A percentile compares a stretch with the other conserved stretches of the same genome.
These are phyloP conservation scores for Tetraodon nigroviridis DNA, from an alignment of 2,113 vertebrate species.

Conservation along the genomic window DNA sequence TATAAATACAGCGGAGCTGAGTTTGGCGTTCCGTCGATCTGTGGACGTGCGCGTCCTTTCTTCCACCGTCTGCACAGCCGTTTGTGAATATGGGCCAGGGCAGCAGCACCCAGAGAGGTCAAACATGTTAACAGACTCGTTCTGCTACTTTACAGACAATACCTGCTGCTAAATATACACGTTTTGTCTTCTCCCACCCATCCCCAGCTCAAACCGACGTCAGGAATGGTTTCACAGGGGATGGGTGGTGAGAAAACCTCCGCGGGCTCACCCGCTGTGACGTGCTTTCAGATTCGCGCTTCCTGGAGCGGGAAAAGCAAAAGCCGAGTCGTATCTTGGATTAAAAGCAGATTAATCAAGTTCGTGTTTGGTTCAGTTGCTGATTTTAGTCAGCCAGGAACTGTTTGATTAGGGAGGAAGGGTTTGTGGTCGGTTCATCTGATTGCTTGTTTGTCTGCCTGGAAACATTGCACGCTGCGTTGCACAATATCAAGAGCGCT, in stretches of 20 bases:
- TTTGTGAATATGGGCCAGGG: conserved; percentile 33
- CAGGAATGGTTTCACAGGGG: conserved; percentile 25
- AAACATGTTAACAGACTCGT: conserved; percentile 67
- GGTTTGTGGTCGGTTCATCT: conserved; percentile 2
- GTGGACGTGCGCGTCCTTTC: neutral
- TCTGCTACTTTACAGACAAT: conserved; percentile 58
- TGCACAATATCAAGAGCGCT: conserved; percentile 10
- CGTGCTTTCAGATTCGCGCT: conserved; percentile 32
- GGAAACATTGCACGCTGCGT: neutral
- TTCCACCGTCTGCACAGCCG: neutral
- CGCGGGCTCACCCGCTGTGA: conserved; percentile 24
- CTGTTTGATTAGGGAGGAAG: conserved; percentile 5
- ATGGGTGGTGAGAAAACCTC: conserved; percentile 28
- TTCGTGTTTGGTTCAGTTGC: conserved; percentile 4
- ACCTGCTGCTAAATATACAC: conserved; percentile 34
- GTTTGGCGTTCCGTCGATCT: conserved; percentile 2
- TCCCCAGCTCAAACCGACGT: conserved; percentile 12
- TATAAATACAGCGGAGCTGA: neutral
- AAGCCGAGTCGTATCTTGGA: conserved; percentile 4
- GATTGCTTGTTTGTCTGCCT: conserved; percentile 11
- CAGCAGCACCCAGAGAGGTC: conserved; percentile 34
- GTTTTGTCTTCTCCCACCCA: conserved; percentile 39
- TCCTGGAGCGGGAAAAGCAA: conserved; percentile 9
- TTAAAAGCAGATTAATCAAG: neutral
- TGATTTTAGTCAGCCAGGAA: conserved; percentile 23